A percentile compares a stretch with the other conserved stretches of the same genome.
These are phyloP conservation scores for Dorcus parallelipipedus DNA, from an alignment of 2,888 invertebrate genomes.

Conservation along the genomic window DNA sequence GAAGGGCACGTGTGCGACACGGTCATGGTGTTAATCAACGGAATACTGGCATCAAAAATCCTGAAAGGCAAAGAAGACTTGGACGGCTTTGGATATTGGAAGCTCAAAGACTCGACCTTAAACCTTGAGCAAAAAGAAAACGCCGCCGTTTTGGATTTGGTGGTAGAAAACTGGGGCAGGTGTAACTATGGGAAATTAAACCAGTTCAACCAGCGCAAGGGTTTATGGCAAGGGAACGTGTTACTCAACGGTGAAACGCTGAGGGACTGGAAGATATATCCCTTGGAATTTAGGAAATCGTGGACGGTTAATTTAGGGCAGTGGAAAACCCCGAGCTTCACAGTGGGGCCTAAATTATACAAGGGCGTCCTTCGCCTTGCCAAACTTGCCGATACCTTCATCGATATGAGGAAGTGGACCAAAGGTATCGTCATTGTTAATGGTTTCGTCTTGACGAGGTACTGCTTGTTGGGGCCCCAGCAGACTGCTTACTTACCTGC, in stretches of 20 bases:
- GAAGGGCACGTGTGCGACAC: constrained; percentile 50
- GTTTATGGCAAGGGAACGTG: constrained; percentile 48
- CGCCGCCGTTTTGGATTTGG: constrained; percentile 42
- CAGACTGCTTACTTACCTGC: constrained; percentile 78
- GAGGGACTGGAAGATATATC: constrained; percentile 49
- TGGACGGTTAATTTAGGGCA: constrained; percentile 40
- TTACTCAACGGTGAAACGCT: constrained; percentile 45
- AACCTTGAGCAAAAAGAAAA: constrained; percentile 29
- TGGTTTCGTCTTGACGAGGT: constrained; percentile 78
- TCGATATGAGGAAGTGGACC: constrained; percentile 72
- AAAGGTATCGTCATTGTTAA: constrained; percentile 82
- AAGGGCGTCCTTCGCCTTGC: constrained; percentile 43
- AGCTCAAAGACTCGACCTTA: constrained; percentile 35
- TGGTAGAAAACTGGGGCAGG: constrained; percentile 78
- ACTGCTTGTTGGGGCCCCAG: constrained; percentile 80
- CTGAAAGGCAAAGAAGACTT: constrained; percentile 35
- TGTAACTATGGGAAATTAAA: constrained; percentile 54
- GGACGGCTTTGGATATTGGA: constrained; percentile 47
- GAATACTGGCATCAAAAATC: constrained; percentile 40
- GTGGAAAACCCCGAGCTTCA: constrained; percentile 28
- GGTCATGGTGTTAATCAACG: constrained; percentile 51
- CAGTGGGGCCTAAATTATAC: constrained; percentile 55
- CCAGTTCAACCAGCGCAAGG: constrained; percentile 47
- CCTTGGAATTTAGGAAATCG: constrained; percentile 53
- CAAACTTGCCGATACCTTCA: constrained; percentile 58